These are phyloP conservation scores for Glaucopsyche alexis DNA, from an alignment of 2,888 invertebrate species.

Conservation along the genomic window DNA sequence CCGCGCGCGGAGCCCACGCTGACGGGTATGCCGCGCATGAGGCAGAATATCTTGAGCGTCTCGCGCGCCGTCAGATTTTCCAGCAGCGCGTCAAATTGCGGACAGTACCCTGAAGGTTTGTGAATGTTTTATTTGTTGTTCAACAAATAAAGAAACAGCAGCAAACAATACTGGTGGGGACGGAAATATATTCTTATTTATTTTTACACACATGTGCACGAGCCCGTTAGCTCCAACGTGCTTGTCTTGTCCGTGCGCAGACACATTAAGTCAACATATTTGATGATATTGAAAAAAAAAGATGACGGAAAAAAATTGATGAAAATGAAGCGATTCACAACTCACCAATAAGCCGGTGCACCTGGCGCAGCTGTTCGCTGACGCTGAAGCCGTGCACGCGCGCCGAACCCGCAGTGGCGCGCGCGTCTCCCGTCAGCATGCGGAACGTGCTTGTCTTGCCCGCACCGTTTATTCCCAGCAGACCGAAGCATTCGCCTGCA, in stretches of 20 bases:
- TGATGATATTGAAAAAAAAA: no score
- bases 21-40: constrained; percentile 82
- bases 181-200: no score
- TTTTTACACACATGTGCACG: no score
- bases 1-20: constrained; percentile 65
- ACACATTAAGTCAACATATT: no score
- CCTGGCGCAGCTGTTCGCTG: constrained; percentile 76
- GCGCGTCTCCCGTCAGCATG: constrained; percentile 91
- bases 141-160: no score
- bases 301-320: no score
- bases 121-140: no score
- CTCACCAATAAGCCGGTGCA: constrained; percentile 80
- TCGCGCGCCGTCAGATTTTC: constrained; percentile 86
- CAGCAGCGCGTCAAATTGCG: constrained; percentile 86
- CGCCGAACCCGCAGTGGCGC: constrained; percentile 84
- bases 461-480: constrained; percentile 91
- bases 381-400: constrained; percentile 81
- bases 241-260: no score
- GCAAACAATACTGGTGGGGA: no score
- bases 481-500: constrained; percentile 88
- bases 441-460: constrained; percentile 95
- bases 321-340: constrained; percentile 6
- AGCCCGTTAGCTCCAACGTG: no score
- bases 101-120: constrained; percentile 81
- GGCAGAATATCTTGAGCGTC: constrained; percentile 83